Evolutionary conservation across 2,113 vertebrate species (phyloP).

Genomic region (Proteles cristata): DNA sequence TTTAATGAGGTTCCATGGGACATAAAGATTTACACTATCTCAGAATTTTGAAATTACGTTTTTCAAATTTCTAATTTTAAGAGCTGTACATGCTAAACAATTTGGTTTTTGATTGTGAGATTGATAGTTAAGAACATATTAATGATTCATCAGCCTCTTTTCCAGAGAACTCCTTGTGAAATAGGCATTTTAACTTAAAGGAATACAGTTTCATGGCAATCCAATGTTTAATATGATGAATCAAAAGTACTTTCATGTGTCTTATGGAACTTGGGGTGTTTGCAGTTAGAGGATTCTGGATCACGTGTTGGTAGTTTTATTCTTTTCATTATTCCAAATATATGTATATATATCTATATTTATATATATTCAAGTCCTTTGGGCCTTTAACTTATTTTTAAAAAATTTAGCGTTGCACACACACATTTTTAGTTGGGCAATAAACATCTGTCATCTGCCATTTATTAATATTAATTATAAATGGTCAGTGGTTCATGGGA

Average conservation of each 20-base stretch:
- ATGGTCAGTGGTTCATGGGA: slow-evolving; percentile 81
- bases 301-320: slow-evolving; percentile 66
- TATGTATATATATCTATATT: background rate
- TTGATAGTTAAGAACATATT: background rate
- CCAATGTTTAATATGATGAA: slow-evolving; percentile 32
- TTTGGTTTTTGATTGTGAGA: background rate
- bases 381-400: slow-evolving; percentile 79
- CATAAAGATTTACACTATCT: background rate
- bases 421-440: slow-evolving; percentile 85
- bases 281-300: slow-evolving; percentile 67
- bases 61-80: background rate
- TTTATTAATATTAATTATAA: slow-evolving; percentile 91
- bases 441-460: slow-evolving; percentile 89
- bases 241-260: slow-evolving; percentile 56
- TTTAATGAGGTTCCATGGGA: background rate
- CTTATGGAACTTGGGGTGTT: background rate
- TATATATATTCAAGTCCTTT: slow-evolving; percentile 73
- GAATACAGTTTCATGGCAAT: slow-evolving; percentile 28
- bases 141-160: slow-evolving; percentile 20
- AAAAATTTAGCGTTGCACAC: slow-evolving; percentile 81
- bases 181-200: slow-evolving; percentile 11
- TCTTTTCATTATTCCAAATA: slow-evolving; percentile 71
- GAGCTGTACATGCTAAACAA: background rate
- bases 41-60: background rate
- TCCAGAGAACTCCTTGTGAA: slow-evolving; percentile 17